Evolutionary conservation across 2,888 invertebrate species (phyloP), one percentile per base, ranked within the genome.

Genomic region (Pteria penguin): DNA sequence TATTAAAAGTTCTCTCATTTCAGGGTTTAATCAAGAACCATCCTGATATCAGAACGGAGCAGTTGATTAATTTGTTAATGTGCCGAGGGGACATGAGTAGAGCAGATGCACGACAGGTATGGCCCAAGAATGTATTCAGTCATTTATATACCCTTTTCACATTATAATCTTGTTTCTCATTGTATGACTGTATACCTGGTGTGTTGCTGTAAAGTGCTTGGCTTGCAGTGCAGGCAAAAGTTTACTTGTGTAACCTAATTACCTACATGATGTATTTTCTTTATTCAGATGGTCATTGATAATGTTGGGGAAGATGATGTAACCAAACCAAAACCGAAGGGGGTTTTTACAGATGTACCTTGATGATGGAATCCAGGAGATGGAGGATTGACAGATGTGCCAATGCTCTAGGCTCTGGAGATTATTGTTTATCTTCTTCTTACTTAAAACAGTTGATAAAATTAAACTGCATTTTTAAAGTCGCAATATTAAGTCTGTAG

Each of bases 1-100:
- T n/a, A n/a, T n/a, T n/a, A n/a, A n/a, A n/a, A n/a, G n/a, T n/a
- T n/a, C 69, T 18, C 73, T 18, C 72, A 60, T 74, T 82, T 18
- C 78, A 91, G 90, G 89, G 89, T 4, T 81, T 93, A 60, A 88
- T 91, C 8, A 90, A 91, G 74, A 90, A 90, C 69, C 90, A 91
- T 93, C 97, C 98, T 0, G 97, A 97, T 90, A 95, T 98, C 85
- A 94, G 95, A 14, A 96, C 96, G 89, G 98, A 98, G 92, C 98
- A 98, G 91, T 93, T 98, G 85, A 94, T 95, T 78, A 94, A 97
- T 68, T 93, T 98, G 80, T 94, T 98, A 85, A 94, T 95, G 90
- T 94, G 97, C 82, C 94, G 98, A 76, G 98, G 97, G 2, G 98
- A 98, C 92, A 95, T 98, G 82, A 95, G 96, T 66, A 94, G 96